A percentile compares a stretch with the other conserved stretches of the same genome.
phyloP scores from a whole-genome alignment of 2,797 vertebrate genomes.

The Cyprinodon diabolis region DNA sequence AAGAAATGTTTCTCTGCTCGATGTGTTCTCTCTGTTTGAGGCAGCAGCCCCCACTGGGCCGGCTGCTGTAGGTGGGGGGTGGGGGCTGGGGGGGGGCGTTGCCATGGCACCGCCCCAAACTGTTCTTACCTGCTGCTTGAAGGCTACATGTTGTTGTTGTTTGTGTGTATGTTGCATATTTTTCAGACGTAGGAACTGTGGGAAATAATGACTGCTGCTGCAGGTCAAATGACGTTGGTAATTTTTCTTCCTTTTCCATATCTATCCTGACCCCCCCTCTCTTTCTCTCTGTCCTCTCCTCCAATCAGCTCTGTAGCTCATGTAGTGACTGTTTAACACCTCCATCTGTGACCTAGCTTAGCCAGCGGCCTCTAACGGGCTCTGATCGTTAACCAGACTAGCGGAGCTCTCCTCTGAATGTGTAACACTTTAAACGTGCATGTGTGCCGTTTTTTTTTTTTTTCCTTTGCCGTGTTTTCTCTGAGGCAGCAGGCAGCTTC shows the following conservation, averaged over 20 bases:
- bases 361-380: slow-evolving; percentile 33
- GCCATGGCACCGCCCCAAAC: no score
- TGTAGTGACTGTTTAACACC: slow-evolving; percentile 72
- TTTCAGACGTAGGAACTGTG: slow-evolving; percentile 99
- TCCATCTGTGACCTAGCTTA: slow-evolving; percentile 71
- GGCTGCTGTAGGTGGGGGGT: no score
- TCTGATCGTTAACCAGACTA: slow-evolving; percentile 29
- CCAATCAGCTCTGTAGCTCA: slow-evolving; percentile 62
- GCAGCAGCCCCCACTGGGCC: no score
- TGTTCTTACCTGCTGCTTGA: slow-evolving; percentile 72
- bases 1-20: no score
- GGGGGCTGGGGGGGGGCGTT: no score
- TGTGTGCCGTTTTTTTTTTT: slow-evolving; percentile 39
- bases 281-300: slow-evolving; percentile 68
- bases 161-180: slow-evolving; percentile 94
- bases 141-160: slow-evolving; percentile 80
- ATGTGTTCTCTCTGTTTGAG: no score
- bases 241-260: slow-evolving; percentile 96
- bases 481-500: slow-evolving; percentile 28
- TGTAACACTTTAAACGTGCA: slow-evolving; percentile 51
- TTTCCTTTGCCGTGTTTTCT: slow-evolving; percentile 32
- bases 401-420: slow-evolving; percentile 20
- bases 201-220: slow-evolving; percentile 99
- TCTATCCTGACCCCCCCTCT: slow-evolving; percentile 76
- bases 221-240: slow-evolving; percentile 99